A percentile compares a stretch with the other conserved stretches of the same genome.
phyloP scores from a whole-genome alignment of 2,113 vertebrate genomes.

The Erythrocebus patas region DNA sequence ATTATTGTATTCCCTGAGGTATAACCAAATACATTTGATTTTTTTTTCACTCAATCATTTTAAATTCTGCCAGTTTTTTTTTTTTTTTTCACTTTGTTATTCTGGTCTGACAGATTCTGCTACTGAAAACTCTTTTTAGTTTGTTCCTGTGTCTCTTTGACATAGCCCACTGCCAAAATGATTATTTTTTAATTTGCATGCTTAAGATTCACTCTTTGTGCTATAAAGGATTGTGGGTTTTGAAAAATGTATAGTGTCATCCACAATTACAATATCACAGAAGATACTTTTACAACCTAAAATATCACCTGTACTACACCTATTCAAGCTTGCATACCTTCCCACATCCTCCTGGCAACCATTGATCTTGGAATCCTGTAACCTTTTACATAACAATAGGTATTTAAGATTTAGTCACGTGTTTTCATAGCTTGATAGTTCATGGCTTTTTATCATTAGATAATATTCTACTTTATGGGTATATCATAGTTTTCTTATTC shows the following conservation, averaged over 20 bases:
- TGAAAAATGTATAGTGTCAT: not conserved
- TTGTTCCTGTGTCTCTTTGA: not conserved
- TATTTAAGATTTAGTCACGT: not conserved
- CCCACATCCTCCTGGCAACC: not conserved
- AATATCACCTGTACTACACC: not conserved
- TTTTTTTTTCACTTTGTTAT: too few species aligned
- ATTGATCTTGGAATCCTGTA: not conserved
- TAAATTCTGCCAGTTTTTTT: not conserved
- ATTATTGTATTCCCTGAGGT: not conserved
- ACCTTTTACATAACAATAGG: not conserved
- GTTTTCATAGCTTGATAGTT: not conserved
- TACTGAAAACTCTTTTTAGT: not conserved
- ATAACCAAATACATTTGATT: not conserved
- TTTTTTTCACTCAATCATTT: not conserved
- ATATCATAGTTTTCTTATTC: not conserved
- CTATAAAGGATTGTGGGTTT: not conserved
- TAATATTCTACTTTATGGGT: not conserved
- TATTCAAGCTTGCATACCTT: not conserved
- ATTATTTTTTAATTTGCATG: constrained; percentile 26
- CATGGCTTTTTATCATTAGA: not conserved
- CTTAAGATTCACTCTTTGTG: not conserved
- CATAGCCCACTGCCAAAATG: not conserved
- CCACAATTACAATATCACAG: not conserved
- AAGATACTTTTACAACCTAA: not conserved
- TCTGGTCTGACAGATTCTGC: not conserved